phyloP scores from a whole-genome alignment of 2,797 vertebrate genomes.

The Myotis vivesi region DNA sequence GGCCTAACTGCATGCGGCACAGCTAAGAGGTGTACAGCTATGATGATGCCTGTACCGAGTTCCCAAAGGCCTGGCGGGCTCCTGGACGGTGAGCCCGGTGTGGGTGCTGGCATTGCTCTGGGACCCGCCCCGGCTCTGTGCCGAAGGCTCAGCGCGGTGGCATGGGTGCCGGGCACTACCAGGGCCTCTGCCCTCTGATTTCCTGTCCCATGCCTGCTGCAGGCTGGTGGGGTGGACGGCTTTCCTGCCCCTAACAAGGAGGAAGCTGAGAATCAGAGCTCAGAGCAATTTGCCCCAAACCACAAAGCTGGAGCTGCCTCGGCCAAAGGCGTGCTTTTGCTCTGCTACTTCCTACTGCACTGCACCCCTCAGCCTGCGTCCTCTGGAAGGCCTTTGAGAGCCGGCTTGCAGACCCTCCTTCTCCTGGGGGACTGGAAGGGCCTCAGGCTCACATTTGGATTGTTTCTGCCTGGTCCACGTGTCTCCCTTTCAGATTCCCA shows the following conservation, averaged over 20 bases:
- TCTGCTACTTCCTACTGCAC: not conserved
- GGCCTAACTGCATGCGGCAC: not conserved
- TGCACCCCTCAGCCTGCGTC: not conserved
- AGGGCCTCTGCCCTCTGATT: accelerated
- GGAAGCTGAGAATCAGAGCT: not conserved
- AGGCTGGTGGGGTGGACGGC: not conserved
- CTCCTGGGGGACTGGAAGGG: not conserved
- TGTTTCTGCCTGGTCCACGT: accelerated
- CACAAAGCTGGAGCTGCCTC: not conserved
- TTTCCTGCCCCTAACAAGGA: not conserved
- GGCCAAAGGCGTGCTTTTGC: not conserved
- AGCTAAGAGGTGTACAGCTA: not conserved
- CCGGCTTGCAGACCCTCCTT: not conserved
- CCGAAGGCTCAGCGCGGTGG: not conserved
- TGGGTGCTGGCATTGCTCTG: not conserved
- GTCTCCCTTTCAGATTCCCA: not conserved
- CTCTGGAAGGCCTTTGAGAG: not conserved
- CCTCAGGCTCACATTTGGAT: not conserved
- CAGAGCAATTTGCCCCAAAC: not conserved
- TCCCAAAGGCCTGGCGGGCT: not conserved
- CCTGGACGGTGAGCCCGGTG: not conserved
- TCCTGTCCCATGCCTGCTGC: not conserved
- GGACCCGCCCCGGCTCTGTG: not conserved
- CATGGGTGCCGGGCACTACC: not conserved
- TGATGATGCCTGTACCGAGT: not conserved